Evolutionary conservation across 2,888 invertebrate species (phyloP).

Genomic region (Lobophora halterata): DNA sequence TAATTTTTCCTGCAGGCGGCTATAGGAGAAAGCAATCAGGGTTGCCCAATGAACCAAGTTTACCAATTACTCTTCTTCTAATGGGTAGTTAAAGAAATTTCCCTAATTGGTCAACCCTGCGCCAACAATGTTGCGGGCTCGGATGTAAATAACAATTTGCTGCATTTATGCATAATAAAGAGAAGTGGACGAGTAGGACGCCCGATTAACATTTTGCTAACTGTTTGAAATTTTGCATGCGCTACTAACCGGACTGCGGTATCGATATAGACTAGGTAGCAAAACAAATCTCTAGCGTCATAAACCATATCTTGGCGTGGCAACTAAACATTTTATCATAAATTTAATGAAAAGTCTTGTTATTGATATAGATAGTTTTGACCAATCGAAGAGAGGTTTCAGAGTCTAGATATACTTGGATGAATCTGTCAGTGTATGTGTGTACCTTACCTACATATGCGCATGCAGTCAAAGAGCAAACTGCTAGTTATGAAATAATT

Average conservation of each 20-base stretch:
- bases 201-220: slow-evolving; percentile 22
- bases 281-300: no score
- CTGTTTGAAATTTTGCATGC: slow-evolving; percentile 23
- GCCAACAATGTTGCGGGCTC: slow-evolving; percentile 44
- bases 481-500: no score
- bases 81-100: slow-evolving; percentile 64
- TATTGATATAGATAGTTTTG: no score
- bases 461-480: no score
- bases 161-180: slow-evolving; percentile 48
- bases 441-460: no score
- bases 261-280: no score
- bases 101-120: slow-evolving; percentile 55
- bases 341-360: no score
- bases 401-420: no score
- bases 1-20: slow-evolving; percentile 57
- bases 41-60: slow-evolving; percentile 68
- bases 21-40: slow-evolving; percentile 63
- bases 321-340: no score
- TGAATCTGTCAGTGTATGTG: no score
- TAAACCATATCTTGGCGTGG: slow-evolving; percentile 1
- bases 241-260: slow-evolving; percentile 3
- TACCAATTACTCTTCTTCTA: slow-evolving; percentile 68
- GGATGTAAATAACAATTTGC: slow-evolving; percentile 35
- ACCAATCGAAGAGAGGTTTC: no score
- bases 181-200: slow-evolving; percentile 16